These are phyloP conservation scores for Sussaba pulchella DNA, from an alignment of 2,888 invertebrate species.

Conservation along the genomic window DNA sequence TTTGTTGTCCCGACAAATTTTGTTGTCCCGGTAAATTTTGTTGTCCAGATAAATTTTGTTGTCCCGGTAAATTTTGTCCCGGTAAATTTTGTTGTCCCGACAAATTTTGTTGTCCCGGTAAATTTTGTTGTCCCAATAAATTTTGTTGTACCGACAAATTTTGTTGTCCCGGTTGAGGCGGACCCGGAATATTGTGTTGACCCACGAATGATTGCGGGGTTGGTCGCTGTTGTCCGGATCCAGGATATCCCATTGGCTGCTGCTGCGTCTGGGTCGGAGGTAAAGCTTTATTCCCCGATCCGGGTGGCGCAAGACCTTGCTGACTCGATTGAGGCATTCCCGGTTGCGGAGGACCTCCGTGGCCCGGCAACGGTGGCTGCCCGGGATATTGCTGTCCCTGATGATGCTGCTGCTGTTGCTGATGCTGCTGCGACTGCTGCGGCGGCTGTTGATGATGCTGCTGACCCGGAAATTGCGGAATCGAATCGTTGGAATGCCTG, in stretches of 20 bases:
- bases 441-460: constrained; percentile 32
- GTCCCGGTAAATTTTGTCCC: constrained; percentile 65
- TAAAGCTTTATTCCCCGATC: constrained; percentile 56
- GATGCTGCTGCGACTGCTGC: constrained; percentile 38
- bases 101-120: constrained; percentile 54
- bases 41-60: no score
- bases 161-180: constrained; percentile 68
- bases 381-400: constrained; percentile 44
- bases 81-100: constrained; percentile 66
- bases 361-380: constrained; percentile 57
- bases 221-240: constrained; percentile 50
- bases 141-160: constrained; percentile 27
- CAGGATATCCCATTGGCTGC: constrained; percentile 48
- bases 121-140: constrained; percentile 47
- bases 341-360: constrained; percentile 52
- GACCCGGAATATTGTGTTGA: constrained; percentile 68
- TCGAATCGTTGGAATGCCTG: constrained; percentile 55
- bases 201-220: constrained; percentile 66
- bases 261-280: constrained; percentile 50
- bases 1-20: constrained; percentile 51
- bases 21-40: constrained; percentile 55
- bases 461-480: constrained; percentile 46
- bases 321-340: constrained; percentile 60
- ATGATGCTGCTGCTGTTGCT: constrained; percentile 5
- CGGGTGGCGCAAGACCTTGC: constrained; percentile 51